Evolutionary conservation across 2,888 invertebrate species (phyloP), one percentile per base, ranked within the genome.

Genomic region (Andrena camellia): DNA sequence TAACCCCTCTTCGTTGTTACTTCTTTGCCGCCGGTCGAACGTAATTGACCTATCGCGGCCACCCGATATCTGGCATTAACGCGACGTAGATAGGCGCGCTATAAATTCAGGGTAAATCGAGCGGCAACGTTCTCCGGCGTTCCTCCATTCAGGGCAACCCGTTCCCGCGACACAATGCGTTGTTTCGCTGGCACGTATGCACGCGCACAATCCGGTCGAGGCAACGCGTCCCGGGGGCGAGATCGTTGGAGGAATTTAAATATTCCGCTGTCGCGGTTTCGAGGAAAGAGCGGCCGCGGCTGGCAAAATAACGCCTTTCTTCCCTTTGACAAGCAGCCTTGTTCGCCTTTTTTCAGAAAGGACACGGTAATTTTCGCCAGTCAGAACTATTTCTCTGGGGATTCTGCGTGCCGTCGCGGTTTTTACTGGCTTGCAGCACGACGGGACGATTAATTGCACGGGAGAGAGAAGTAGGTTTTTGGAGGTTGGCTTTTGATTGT

Each of bases 231-330:
- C 62, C n/a, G 26, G 86, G 78, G 82, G 57, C 23, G 26, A 23
- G 73, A 66, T 78, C 67, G 42, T 13, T n/a, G 67, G 74, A 73
- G 67, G 77, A 83, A 88, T 88, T 86, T 70, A 76, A 78, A 85
- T 84, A 88, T 88, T 81, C 70, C 75, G 54, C 35, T 62, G 35
- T 60, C 35, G 68, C 10, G 54, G 66, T 63, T 63, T 78, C 74
- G 64, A 42, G 35, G 17, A 26, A 35, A 50, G 20, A 35, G 13
- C 29, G 17, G 4, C 20, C 33, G 33, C 7, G 17, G 26, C 2
- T 26, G 26, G 69, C 17, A 63, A 69, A 69, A 42, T 48, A 23
- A 3, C 20, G 52, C 5, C 60, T 67, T 52, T 33, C 50, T 35
- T 54, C 31, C 60, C 48, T 78, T 62, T 48, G 20, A 54, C 70